Conservation (phyloP, 2,797 vertebrate genomes). For the Ceryle rudis region DNA sequence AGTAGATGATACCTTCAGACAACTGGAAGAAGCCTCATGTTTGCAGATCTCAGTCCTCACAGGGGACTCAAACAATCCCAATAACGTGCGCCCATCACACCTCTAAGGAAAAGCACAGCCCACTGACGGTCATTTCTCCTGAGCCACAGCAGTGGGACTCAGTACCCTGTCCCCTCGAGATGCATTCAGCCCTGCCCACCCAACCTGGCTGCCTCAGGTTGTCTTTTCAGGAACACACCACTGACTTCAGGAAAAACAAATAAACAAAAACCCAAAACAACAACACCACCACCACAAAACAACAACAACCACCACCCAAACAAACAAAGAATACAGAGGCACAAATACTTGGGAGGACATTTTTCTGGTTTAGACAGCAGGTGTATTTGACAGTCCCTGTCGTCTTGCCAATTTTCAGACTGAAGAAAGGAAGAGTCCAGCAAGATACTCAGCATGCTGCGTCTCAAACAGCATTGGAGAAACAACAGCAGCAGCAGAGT, state of each 20-base stretch:
- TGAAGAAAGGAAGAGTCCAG: not conserved
- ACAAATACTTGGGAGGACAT: not conserved
- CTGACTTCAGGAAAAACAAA: not conserved
- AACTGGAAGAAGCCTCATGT: accelerated
- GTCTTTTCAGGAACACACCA: not conserved
- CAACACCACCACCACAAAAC: too few relatives aligned
- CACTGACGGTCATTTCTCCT: not conserved
- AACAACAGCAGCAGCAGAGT: not conserved
- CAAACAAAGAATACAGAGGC: not conserved
- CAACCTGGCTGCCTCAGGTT: not conserved
- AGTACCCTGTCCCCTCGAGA: not conserved
- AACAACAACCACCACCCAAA: too few relatives aligned
- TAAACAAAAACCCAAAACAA: too few relatives aligned
- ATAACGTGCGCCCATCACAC: not conserved
- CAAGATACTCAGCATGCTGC: not conserved
- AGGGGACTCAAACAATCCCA: not conserved
- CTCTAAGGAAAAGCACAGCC: not conserved
- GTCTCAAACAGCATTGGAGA: not conserved
- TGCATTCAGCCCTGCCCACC: not conserved
- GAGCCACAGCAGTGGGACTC: not conserved
- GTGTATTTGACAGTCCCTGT: not conserved
- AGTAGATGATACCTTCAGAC: not conserved
- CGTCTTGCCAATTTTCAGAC: not conserved
- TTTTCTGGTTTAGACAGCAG: not conserved
- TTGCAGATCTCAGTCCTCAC: not conserved